Percentiles rank a stretch among this genome's conserved stretches.
These are phyloP conservation scores for Eumaeus atala DNA, from an alignment of 1,140 invertebrate species.

Conservation along the genomic window DNA sequence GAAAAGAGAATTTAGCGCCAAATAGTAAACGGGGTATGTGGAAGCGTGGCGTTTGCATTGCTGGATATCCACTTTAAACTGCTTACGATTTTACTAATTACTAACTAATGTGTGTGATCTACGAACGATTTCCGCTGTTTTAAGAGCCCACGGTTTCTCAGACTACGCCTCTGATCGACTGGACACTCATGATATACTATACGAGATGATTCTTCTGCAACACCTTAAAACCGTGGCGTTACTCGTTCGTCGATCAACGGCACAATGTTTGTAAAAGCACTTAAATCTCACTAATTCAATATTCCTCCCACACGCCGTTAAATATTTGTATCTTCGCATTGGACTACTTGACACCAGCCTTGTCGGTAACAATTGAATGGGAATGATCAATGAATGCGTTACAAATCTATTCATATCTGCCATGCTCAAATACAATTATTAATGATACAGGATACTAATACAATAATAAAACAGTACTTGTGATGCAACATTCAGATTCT, in stretches of 20 bases:
- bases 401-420: constrained; percentile 8
- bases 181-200: no score
- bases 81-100: constrained; percentile 11
- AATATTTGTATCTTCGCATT: constrained; percentile 22
- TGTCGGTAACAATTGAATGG: constrained; percentile 13
- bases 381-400: constrained; percentile 4
- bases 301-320: constrained; percentile 13
- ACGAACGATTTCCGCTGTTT: no score
- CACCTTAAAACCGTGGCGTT: no score
- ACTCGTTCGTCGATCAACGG: no score
- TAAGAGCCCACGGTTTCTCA: no score
- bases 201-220: no score
- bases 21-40: constrained; percentile 63
- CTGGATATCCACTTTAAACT: neutral
- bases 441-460: neutral
- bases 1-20: constrained; percentile 63
- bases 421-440: neutral
- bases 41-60: constrained; percentile 32
- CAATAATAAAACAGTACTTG: neutral
- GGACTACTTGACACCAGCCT: constrained; percentile 25
- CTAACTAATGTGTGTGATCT: neutral
- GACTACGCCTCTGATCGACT: no score
- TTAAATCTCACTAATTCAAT: neutral
- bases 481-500: neutral
- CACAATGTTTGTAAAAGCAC: constrained; percentile 2